phyloP scores from a whole-genome alignment of 2,113 vertebrate genomes.

The Numida meleagris region DNA sequence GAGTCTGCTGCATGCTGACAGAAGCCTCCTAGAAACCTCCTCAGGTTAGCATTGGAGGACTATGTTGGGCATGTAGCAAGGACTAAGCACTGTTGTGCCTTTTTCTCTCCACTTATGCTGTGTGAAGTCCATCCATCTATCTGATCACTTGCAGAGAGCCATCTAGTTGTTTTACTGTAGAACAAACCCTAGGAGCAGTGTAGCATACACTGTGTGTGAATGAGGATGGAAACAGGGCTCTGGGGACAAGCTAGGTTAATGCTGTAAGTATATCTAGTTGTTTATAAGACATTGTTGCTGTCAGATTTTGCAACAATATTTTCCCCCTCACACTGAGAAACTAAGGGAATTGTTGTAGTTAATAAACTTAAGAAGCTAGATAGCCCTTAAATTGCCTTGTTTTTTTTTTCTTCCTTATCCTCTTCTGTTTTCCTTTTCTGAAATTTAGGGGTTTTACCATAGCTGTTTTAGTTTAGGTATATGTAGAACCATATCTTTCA shows the following conservation, averaged over 20 bases:
- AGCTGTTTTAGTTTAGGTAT: background rate
- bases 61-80: background rate
- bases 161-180: background rate
- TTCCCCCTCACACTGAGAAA: background rate
- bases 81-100: background rate
- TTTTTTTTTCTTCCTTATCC: background rate
- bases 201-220: background rate
- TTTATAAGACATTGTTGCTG: background rate
- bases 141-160: background rate
- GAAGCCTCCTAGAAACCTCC: no score
- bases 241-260: background rate
- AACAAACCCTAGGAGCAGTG: background rate
- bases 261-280: background rate
- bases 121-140: background rate
- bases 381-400: background rate
- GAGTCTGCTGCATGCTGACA: background rate
- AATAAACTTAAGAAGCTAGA: background rate
- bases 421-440: background rate
- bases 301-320: background rate
- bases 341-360: background rate
- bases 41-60: background rate
- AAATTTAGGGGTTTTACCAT: background rate
- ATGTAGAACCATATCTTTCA: background rate
- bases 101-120: fast-evolving
- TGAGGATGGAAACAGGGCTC: background rate